Evolutionary conservation across 2,113 vertebrate genomes (phyloP), one percentile per base, ranked within the genome.

Genomic region (Puma concolor): DNA sequence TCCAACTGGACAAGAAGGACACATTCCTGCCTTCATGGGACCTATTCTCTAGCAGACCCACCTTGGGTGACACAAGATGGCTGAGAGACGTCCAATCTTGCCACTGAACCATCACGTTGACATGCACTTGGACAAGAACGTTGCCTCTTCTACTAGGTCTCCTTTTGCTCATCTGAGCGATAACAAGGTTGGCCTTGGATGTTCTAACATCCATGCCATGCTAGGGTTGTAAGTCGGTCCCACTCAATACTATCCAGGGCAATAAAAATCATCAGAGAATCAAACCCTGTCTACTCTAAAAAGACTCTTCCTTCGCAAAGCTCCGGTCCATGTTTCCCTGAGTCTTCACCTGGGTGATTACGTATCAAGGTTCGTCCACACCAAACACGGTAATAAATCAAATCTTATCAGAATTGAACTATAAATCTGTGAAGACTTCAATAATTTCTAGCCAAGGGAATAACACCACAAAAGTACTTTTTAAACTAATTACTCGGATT

Each of bases 401-500:
- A 97, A 98, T 92, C 97, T 98, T 98, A 98, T 98, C 98, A 97
- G 97, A 98, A 98, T 92, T 92, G 98, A 98, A 97, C 98, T 96
- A 98, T 98, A 98, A 98, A 98, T 98, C 98, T 98, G 98, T 97
- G 98, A 98, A 98, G 98, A 98, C 98, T 98, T 97, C 57, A 50
- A 98, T 98, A 98, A 98, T 98, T 98, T 98, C 98, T 80, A 99
- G 98, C 98, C 98, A 82, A 98, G 98, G 98, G 98, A 99, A 98
- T 98, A 99, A 97, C 98, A 99, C 98, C 98, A 98, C 98, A 99
- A 99, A 99, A 99, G 99, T 98, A 99, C 98, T 99, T 99, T 98
- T 99, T 98, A 99, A 99, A 99, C 98, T 99, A 99, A 99, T 99
- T 99, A 99, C 98, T 98, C 98, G 90, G 98, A 98, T 99, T 99